Base-by-base conservation (phyloP, 2,888 invertebrate genomes). In the Dolichomitus sp. region DNA sequence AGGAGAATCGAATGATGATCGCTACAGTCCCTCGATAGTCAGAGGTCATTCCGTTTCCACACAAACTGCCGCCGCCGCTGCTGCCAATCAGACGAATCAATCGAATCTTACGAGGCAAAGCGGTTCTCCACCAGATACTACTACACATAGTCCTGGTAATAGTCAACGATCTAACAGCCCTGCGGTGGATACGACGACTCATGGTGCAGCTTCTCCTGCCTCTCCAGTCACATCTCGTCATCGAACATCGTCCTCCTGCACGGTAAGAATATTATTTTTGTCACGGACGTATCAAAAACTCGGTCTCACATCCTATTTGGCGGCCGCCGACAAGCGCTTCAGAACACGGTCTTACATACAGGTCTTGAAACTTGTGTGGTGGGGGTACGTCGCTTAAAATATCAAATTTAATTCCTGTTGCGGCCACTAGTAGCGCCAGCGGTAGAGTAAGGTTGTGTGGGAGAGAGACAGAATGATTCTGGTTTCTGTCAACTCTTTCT, bases 81-180 rank as follows among this genome's bases (percentile, higher is more conserved):
- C 66, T 0, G 76, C 68, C 2, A 92, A 91, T 81, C 93, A 92
- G 63, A 88, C 89, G 6, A 92, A 91, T 50, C 79, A 72, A 83
- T 92, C 82, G 90, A 93, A 88, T 94, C 88, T 93, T 79, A 92
- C 91, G 90, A 89, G 93, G 37, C 93, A 90, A 50, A 80, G 77
- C 3, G 95, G 95, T 27, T 96, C 96, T 91, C 97, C 97, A 6
- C 97, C 97, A 0, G 98, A 98, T 90, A 98, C 98, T 0, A 98
- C 98, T 0, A 98, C 98, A 0, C 97, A 97, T 90, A 97, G 97
- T 93, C 97, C 98, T 14, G 94, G 93, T 2, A 93, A 93, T 76
- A 93, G 93, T 84, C 93, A 93, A 73, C 88, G 93, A 42, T 93
- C 93, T 1, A 93, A 91, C 63, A 94, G 93, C 66, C 94, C 94